Evolutionary conservation across 2,113 vertebrate genomes (phyloP).

Genomic region (Siniperca chuatsi): DNA sequence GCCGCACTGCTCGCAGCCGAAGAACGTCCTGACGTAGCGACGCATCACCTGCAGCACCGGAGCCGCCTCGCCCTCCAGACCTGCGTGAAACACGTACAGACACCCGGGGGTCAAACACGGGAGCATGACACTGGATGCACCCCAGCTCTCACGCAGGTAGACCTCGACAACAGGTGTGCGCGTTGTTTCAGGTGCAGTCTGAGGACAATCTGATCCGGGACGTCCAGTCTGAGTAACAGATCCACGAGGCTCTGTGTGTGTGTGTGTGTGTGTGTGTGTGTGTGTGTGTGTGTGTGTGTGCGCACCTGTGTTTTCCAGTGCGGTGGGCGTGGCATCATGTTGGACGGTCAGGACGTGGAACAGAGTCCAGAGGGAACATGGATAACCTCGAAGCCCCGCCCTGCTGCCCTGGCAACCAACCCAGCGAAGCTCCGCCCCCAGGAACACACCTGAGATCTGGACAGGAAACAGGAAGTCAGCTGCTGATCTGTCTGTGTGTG

Average conservation of each 20-base stretch:
- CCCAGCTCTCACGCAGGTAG: too few relatives aligned
- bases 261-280: slow-evolving; percentile 5
- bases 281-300: not conserved
- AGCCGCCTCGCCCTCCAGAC: slow-evolving; percentile 83
- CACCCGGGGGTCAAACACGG: not conserved
- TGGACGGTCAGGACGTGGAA: slow-evolving; percentile 92
- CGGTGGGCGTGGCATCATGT: slow-evolving; percentile 83
- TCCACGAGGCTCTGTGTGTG: not conserved
- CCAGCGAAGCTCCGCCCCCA: slow-evolving; percentile 88
- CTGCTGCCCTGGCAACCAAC: slow-evolving; percentile 94
- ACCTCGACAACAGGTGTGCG: not conserved
- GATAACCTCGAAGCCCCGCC: slow-evolving; percentile 90
- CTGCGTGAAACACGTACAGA: slow-evolving; percentile 65
- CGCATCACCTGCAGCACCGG: slow-evolving; percentile 89
- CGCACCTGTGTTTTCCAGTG: slow-evolving; percentile 88
- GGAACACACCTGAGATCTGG: slow-evolving; percentile 94
- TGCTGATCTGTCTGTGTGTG: not conserved
- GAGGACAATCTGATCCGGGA: too few relatives aligned
- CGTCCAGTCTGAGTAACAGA: too few relatives aligned
- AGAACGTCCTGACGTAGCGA: slow-evolving; percentile 89
- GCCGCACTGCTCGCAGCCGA: slow-evolving; percentile 91
- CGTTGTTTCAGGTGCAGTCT: not conserved
- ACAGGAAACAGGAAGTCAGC: slow-evolving; percentile 29
- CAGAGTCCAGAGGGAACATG: slow-evolving; percentile 94
- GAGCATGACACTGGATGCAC: too few relatives aligned